phyloP scores from a whole-genome alignment of 2,113 vertebrate species.

The Halichoerus grypus region DNA sequence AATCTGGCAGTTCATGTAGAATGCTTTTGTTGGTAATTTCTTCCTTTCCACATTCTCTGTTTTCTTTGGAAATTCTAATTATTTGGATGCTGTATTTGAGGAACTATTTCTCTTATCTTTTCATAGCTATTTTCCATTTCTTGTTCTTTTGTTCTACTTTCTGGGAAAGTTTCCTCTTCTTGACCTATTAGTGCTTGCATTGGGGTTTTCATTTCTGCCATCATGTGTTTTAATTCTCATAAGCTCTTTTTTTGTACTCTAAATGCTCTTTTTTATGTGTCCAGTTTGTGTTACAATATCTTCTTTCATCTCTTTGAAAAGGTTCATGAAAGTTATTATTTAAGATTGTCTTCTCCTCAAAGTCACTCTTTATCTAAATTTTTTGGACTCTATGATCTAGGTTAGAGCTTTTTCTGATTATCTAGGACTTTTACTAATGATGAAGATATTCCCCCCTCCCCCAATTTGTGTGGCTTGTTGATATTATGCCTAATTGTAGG shows the following conservation, averaged over 20 bases:
- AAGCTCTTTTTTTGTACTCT: not conserved
- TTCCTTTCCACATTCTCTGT: not conserved
- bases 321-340: not conserved
- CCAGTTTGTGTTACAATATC: not conserved
- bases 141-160: not conserved
- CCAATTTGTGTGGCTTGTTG: not conserved
- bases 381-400: not conserved
- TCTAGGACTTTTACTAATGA: not conserved
- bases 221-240: not conserved
- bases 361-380: not conserved
- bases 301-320: conserved; percentile 8
- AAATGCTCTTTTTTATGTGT: not conserved
- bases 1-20: not conserved
- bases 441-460: fast-evolving
- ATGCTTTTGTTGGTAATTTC: not conserved
- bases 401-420: not conserved
- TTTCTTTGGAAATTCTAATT: not conserved
- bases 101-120: not conserved
- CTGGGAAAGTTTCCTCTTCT: not conserved
- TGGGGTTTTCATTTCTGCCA: not conserved
- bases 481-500: not conserved
- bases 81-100: not conserved
- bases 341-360: not conserved
- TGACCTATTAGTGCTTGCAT: not conserved
- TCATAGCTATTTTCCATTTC: not conserved